Base-by-base conservation (phyloP, 2,113 vertebrate genomes). In the Bombycilla garrulus region DNA sequence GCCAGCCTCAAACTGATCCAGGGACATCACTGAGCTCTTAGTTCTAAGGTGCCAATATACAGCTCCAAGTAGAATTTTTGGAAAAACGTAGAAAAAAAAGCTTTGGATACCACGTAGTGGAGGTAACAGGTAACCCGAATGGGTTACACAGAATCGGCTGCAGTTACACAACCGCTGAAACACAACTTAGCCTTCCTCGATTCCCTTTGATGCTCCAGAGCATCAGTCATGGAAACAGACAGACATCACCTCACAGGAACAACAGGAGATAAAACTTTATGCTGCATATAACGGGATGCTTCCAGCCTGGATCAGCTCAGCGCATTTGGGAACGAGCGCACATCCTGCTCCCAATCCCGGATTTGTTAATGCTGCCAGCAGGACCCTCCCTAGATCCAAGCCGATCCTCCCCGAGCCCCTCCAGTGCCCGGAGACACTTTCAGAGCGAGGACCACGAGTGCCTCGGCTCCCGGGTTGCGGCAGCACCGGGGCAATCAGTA, bases 221-320 rank as follows among this genome's bases (percentile, higher is more conserved):
- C 3, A 65, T 23, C 40, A 22, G 12, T 4, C n/a, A 57, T 0
- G 3, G 36, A 25, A 81, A 38, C 10, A n/a, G 12, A 31, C 29
- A 66, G 10, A 33, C 20, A 60, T 6, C 12, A 6, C 15, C 56
- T 45, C 64, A n/a, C 5, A 25, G 33, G 19, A 15, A 40, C 0
- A 38, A 9, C 26, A n/a, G 5, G 84, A 50, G 33, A 18, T 9
- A 14, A 47, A 80, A 81, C 48, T 8, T 17, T 0, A 23, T 4
- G 5, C 19, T 26, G 24, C 25, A 2, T 2, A 18, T 1, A 3
- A 2, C 0, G 12, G 25, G 20, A 0, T 10, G 29, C 12, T 19
- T 20, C 47, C 57, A 19, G 36, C 2, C 47, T 6, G n/a, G 20
- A 21, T 15, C 36, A 36, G 13, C 14, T 62, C 70, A 2, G 25